phyloP scores from a whole-genome alignment of 2,797 vertebrate genomes.

The Rhabdomys pumilio region DNA sequence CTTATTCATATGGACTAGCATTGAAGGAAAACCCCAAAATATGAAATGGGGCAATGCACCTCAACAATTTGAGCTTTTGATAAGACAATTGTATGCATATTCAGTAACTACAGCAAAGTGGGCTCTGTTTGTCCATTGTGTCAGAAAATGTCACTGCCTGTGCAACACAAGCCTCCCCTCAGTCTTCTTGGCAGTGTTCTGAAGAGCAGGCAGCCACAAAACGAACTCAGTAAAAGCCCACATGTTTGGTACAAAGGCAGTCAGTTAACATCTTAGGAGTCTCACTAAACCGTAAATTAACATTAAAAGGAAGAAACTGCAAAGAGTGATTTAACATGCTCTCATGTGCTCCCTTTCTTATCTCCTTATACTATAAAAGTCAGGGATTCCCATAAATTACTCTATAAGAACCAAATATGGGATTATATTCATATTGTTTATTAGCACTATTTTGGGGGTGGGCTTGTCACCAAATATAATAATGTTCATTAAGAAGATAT shows the following conservation, averaged over 20 bases:
- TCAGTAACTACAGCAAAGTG: not conserved
- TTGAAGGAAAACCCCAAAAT: not conserved
- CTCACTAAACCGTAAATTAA: constrained; percentile 52
- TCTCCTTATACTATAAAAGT: constrained; percentile 78
- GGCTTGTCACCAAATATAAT: constrained; percentile 84
- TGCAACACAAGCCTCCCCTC: no score
- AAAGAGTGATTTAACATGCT: constrained; percentile 42
- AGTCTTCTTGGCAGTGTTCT: not conserved
- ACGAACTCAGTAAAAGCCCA: not conserved
- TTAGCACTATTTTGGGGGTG: constrained; percentile 82
- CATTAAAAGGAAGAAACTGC: constrained; percentile 48
- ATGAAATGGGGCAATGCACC: not conserved
- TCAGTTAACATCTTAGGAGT: constrained; percentile 76
- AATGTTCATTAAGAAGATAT: constrained; percentile 79
- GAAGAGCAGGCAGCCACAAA: not conserved
- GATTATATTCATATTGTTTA: constrained; percentile 85
- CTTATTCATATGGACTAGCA: not conserved
- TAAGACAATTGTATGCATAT: not conserved
- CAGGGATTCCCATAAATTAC: constrained; percentile 79
- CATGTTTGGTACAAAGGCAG: constrained; percentile 64
- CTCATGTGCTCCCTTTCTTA: constrained; percentile 65
- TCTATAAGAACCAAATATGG: constrained; percentile 84
- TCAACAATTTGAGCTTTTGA: not conserved
- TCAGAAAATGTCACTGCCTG: not conserved
- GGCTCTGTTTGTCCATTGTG: not conserved